These are phyloP conservation scores for Nasonia vitripennis DNA, from an alignment of 1,140 invertebrate genomes.

Conservation along the genomic window DNA sequence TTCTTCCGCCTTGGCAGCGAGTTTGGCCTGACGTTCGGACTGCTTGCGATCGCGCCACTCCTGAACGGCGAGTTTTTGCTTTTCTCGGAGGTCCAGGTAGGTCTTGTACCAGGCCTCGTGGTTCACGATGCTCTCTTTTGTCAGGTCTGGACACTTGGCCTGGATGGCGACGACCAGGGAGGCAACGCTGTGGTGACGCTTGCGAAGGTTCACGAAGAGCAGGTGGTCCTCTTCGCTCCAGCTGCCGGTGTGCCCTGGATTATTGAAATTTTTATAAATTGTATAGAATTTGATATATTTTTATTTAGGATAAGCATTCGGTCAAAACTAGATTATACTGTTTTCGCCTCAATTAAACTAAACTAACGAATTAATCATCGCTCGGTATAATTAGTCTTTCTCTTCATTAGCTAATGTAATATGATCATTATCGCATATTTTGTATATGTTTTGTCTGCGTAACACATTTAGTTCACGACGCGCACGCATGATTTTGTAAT, in stretches of 20 bases:
- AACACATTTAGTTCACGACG: not conserved
- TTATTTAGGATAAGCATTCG: no score
- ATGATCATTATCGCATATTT: not conserved
- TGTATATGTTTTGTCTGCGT: not conserved
- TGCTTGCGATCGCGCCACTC: conserved; percentile 65
- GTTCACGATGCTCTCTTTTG: conserved; percentile 66
- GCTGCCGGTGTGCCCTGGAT: conserved; percentile 66
- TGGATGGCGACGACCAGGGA: conserved; percentile 63
- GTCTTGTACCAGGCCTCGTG: conserved; percentile 72
- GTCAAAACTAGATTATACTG: no score
- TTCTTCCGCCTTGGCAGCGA: not conserved
- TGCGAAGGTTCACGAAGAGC: conserved; percentile 66
- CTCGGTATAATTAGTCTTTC: no score
- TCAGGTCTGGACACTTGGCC: conserved; percentile 68
- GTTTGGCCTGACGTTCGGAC: not conserved
- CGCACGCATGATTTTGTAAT: not conserved
- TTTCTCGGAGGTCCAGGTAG: conserved; percentile 66
- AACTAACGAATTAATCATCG: no score
- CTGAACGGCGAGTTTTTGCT: conserved; percentile 61
- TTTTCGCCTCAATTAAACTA: no score
- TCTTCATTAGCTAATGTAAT: no score
- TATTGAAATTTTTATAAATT: not conserved
- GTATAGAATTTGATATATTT: no score
- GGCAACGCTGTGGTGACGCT: conserved; percentile 62
- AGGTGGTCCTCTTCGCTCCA: conserved; percentile 70